phyloP scores from a whole-genome alignment of 2,888 invertebrate genomes.

The Cantharis nigra region DNA sequence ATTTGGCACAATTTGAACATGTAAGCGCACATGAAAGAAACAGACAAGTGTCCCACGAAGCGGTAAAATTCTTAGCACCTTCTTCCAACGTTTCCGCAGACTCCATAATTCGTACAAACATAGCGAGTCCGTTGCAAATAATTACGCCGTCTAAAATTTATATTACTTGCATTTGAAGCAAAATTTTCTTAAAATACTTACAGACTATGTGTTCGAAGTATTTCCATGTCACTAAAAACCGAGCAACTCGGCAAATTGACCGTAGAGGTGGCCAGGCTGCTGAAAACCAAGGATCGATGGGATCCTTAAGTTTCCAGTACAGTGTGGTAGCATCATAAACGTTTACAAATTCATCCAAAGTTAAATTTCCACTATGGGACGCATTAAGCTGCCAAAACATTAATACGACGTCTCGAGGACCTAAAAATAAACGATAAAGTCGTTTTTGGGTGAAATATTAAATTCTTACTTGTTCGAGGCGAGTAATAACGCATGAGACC shows the following conservation, averaged over 20 bases:
- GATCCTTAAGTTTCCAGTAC: constrained; percentile 74
- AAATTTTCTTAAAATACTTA: constrained; percentile 55
- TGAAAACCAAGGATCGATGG: constrained; percentile 76
- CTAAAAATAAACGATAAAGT: constrained; percentile 54
- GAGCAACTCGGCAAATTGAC: constrained; percentile 64
- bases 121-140: constrained; percentile 73
- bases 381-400: constrained; percentile 81
- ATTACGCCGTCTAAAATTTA: constrained; percentile 67
- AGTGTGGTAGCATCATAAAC: constrained; percentile 75
- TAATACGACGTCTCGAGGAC: constrained; percentile 72
- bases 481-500: constrained; percentile 80
- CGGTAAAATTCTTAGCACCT: constrained; percentile 68
- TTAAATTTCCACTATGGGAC: constrained; percentile 68
- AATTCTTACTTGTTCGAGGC: constrained; percentile 68
- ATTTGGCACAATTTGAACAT: background rate
- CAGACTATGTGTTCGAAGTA: constrained; percentile 76
- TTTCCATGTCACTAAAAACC: constrained; percentile 68
- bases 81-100: constrained; percentile 64
- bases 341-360: constrained; percentile 72
- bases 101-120: constrained; percentile 72
- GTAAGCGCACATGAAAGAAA: constrained; percentile 66
- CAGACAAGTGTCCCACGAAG: constrained; percentile 77
- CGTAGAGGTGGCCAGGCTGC: constrained; percentile 64
- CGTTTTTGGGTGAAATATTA: background rate
- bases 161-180: background rate